Evolutionary conservation across 2,113 vertebrate species (phyloP).

Genomic region (Cochlearius cochlearius): DNA sequence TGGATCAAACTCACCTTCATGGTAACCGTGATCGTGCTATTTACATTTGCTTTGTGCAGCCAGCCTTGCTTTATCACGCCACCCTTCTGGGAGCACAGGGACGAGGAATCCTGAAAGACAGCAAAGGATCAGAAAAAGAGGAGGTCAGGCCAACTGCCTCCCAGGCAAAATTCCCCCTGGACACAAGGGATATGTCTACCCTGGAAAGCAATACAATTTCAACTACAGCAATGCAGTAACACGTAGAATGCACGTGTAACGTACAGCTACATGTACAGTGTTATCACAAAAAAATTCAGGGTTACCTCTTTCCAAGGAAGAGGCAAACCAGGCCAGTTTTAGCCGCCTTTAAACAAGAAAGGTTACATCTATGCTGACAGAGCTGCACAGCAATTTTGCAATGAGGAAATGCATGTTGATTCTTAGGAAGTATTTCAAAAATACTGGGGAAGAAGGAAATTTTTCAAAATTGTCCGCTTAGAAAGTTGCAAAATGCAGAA

Average conservation of each 20-base stretch:
- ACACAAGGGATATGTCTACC: neutral
- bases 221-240: neutral
- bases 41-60: constrained; percentile 96
- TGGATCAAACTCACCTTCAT: constrained; percentile 87
- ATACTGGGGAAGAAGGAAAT: neutral
- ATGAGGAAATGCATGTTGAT: neutral
- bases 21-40: constrained; percentile 95
- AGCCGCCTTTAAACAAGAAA: neutral
- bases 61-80: constrained; percentile 97
- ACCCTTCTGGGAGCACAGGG: constrained; percentile 92
- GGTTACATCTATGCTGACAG: neutral
- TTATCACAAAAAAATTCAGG: neutral
- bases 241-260: rapidly evolving
- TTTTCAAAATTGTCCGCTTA: neutral
- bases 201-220: neutral
- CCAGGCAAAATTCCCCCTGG: neutral
- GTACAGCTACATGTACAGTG: rapidly evolving
- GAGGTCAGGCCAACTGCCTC: neutral
- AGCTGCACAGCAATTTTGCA: neutral
- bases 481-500: constrained; percentile 31
- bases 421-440: neutral
- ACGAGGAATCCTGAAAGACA: constrained; percentile 84
- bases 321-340: neutral
- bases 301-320: neutral
- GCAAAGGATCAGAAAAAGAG: neutral